phyloP scores from a whole-genome alignment of 2,113 vertebrate species.

The Hyperoodon ampullatus region DNA sequence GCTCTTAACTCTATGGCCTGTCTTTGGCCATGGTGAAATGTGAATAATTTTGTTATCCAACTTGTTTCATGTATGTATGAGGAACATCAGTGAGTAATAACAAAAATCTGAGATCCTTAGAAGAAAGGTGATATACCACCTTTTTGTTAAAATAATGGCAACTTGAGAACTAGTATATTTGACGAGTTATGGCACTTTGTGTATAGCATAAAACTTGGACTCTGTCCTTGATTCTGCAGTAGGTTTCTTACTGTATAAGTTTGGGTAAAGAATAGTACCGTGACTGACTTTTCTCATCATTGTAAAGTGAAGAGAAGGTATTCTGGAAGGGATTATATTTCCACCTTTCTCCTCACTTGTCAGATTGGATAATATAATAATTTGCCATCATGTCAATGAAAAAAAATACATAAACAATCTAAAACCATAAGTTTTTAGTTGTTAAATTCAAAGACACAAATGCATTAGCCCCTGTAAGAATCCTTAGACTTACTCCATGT shows the following conservation, averaged over 20 bases:
- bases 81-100: background rate
- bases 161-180: background rate
- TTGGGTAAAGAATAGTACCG: background rate
- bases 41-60: background rate
- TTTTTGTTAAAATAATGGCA: background rate
- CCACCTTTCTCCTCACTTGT: background rate
- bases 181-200: background rate
- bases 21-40: slow-evolving; percentile 12
- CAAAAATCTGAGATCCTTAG: background rate
- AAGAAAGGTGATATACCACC: background rate
- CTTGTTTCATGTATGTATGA: background rate
- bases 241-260: background rate
- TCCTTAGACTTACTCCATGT: background rate
- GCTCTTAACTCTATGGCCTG: background rate
- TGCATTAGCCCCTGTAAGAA: background rate
- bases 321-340: slow-evolving; percentile 34
- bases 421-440: background rate
- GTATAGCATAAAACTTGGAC: background rate
- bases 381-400: background rate
- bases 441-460: background rate
- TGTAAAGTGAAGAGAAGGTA: slow-evolving; percentile 16
- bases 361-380: background rate
- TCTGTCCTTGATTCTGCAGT: background rate
- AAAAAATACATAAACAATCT: background rate
- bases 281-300: background rate